Percentiles rank a stretch among this genome's conserved stretches.
Conservation (phyloP, 2,113 vertebrate genomes). For the Rutilus rutilus region DNA sequence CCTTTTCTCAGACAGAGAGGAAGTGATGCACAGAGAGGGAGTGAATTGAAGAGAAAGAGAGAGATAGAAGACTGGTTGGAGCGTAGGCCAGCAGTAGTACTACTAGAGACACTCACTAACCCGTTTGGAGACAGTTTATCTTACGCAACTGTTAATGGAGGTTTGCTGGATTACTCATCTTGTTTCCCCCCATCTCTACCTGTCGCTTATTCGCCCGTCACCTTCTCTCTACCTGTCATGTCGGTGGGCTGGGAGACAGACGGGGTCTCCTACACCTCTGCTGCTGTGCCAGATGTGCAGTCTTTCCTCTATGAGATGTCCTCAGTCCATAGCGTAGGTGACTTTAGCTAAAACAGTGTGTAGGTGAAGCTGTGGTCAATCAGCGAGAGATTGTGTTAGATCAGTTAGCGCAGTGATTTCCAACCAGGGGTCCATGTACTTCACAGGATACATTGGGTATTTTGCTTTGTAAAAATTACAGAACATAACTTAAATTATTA, state of each 20-base stretch:
- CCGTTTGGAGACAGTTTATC: background rate
- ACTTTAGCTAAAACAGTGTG: slow-evolving; percentile 43
- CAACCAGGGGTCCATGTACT: background rate
- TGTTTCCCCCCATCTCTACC: slow-evolving; percentile 31
- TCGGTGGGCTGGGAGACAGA: slow-evolving; percentile 49
- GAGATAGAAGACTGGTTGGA: slow-evolving; percentile 54
- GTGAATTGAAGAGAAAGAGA: slow-evolving; percentile 51
- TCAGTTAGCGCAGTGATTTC: background rate
- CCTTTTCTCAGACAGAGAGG: slow-evolving; percentile 32
- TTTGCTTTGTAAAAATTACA: background rate
- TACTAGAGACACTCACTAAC: slow-evolving; percentile 30
- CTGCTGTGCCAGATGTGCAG: slow-evolving; percentile 33
- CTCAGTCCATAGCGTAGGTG: slow-evolving; percentile 65
- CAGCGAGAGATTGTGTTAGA: background rate
- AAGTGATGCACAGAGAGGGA: slow-evolving; percentile 56
- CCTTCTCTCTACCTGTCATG: slow-evolving; percentile 36
- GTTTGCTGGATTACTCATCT: slow-evolving; percentile 33
- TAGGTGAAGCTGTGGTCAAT: background rate
- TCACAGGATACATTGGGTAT: background rate
- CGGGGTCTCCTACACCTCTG: slow-evolving; percentile 39
- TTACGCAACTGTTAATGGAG: slow-evolving; percentile 5
- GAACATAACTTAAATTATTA: background rate
- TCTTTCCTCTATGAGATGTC: slow-evolving; percentile 51
- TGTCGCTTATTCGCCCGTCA: slow-evolving; percentile 19
- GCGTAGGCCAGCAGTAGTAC: slow-evolving; percentile 35